Evolutionary conservation across 2,113 vertebrate species (phyloP).

Genomic region (Trematocara zebra): DNA sequence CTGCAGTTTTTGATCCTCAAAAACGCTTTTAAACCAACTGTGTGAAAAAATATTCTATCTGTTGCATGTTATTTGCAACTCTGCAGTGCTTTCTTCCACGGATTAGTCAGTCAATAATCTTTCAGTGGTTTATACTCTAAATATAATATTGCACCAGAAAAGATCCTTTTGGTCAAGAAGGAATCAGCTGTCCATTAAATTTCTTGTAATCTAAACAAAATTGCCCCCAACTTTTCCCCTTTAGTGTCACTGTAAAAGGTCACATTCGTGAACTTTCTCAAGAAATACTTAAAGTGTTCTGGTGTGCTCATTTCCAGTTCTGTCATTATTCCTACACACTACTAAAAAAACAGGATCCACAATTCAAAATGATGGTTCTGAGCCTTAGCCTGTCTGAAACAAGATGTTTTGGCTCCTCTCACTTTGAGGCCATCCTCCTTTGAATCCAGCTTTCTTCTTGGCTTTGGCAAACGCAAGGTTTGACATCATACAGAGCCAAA

Average conservation of each 20-base stretch:
- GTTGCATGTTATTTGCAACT: background rate
- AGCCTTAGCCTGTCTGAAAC: background rate
- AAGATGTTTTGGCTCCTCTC: background rate
- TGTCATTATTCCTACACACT: background rate
- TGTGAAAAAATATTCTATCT: background rate
- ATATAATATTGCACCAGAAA: background rate
- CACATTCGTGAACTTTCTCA: background rate
- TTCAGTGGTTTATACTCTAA: background rate
- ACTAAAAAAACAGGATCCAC: background rate
- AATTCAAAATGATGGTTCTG: background rate
- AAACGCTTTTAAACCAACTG: background rate
- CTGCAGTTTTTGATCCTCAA: background rate
- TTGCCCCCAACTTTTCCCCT: background rate
- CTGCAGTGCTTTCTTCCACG: background rate
- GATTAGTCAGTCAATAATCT: background rate
- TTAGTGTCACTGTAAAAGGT: background rate
- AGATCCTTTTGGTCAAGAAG: background rate
- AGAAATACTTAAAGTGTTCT: background rate
- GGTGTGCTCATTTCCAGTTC: background rate
- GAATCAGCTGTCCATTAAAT: background rate
- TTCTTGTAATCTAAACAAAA: background rate
- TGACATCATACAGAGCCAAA: background rate
- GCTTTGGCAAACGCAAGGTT: background rate
- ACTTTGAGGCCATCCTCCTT: background rate
- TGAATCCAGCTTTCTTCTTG: background rate